Base-by-base conservation (phyloP, 2,797 vertebrate genomes). In the Xyrichtys novacula region DNA sequence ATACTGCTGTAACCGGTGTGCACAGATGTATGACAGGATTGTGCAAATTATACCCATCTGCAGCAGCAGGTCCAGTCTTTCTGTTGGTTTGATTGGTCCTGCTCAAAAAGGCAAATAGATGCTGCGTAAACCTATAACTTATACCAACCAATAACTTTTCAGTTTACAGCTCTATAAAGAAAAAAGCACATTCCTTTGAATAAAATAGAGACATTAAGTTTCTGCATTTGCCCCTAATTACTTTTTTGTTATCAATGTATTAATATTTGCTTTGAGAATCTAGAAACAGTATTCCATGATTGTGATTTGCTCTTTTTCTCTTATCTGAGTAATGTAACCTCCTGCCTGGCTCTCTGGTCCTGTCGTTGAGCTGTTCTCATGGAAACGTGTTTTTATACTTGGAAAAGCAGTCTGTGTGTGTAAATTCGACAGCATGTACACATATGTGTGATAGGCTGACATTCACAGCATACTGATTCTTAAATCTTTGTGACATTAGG, bases 331-430 rank as follows among this genome's bases (percentile, higher is more conserved):
- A 29, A 61, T 66, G 32, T 29, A 72, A 60, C 58, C 40, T 59
- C 15, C 19, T 5, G 43, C 67, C 39, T 66, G 32, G 22, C 25
- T 81, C 63, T 69, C 8, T 12, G 14, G 26, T 53, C 15, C 23
- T 46, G 39, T 61, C 15, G 7, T 28, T 60, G 60, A 62, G 58
- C 62, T 42, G 85, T 89, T 88, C 49, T 87, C 85, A 91, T 91
- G 87, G 89, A 78, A 78, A 91, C 85, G 17, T 28, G 48, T 64
- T 84, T 70, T 67, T 42, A 58, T 19, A 57, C 40, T 15, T 53
- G 75, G 43, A 74, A 73, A 76, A 71, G 50, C 47, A 43, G 60
- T 36, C 1, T 58, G 42, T 31, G 17, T 48, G 28, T 53, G 40
- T 40, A 28, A 12, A 53, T 57, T 40, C 22, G 16, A 11, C 38